Conservation (phyloP, 2,113 vertebrate species). For the Prolemur simus region DNA sequence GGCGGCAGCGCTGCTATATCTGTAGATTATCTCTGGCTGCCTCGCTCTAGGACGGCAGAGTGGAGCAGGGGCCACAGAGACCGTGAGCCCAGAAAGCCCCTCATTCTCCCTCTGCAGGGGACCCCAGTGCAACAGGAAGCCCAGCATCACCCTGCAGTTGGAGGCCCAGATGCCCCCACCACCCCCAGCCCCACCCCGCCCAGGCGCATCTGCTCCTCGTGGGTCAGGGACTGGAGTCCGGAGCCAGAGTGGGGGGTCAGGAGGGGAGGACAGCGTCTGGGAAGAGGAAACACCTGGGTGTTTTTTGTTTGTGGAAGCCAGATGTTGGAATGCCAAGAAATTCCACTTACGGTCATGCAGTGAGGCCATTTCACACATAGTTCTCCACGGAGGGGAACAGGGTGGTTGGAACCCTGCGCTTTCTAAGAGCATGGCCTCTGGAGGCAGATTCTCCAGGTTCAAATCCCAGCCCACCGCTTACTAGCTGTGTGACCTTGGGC, state of each 20-base stretch:
- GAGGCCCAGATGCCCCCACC: neutral
- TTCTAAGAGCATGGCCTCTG: neutral
- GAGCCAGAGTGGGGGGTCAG: neutral
- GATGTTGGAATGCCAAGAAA: neutral
- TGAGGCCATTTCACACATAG: neutral
- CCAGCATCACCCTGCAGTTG: neutral
- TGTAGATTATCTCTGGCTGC: neutral
- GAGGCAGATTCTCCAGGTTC: neutral
- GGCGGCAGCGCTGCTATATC: fast-evolving
- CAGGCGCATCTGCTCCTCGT: neutral
- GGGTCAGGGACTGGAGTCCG: fast-evolving
- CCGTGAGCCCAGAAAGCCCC: neutral
- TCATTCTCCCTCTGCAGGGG: neutral
- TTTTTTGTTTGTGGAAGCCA: neutral
- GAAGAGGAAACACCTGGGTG: neutral
- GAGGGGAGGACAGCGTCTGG: neutral
- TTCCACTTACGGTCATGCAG: neutral
- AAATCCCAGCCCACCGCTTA: neutral
- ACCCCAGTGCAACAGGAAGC: neutral
- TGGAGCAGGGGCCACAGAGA: too few species aligned
- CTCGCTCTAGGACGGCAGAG: fast-evolving
- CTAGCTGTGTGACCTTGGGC: neutral
- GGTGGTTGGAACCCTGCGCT: neutral
- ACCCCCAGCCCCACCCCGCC: too few species aligned
- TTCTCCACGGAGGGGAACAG: neutral